These are phyloP conservation scores for Ceyx melanurus DNA, from an alignment of 2,113 vertebrate species.

Conservation along the genomic window DNA sequence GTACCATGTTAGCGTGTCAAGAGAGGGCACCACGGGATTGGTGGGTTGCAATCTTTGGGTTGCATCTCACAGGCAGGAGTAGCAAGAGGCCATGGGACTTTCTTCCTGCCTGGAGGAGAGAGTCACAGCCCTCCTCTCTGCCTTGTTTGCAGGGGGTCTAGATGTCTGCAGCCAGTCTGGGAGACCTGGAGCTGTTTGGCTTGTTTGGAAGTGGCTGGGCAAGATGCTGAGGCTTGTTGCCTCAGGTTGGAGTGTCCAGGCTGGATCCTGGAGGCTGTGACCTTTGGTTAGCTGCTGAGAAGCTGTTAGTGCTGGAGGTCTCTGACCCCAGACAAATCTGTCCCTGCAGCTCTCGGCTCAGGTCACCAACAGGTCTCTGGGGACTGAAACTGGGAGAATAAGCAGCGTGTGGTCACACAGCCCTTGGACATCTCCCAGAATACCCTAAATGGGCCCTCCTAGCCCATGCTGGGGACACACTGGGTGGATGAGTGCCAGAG, in stretches of 20 bases:
- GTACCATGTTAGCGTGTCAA: neutral
- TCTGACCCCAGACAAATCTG: neutral
- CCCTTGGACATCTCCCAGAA: neutral
- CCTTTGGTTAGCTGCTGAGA: neutral
- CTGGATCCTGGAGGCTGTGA: neutral
- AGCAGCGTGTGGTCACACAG: neutral
- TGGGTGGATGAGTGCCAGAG: neutral
- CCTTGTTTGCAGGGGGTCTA: neutral
- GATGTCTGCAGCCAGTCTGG: neutral
- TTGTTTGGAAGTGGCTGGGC: neutral
- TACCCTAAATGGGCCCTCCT: rapidly evolving
- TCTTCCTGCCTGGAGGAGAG: neutral
- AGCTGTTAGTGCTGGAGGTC: neutral
- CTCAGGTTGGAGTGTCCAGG: neutral
- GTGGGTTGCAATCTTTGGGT: no score
- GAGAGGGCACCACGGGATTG: rapidly evolving
- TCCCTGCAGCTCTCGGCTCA: neutral
- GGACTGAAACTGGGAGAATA: neutral
- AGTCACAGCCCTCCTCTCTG: neutral
- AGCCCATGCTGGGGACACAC: neutral
- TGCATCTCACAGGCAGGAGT: neutral
- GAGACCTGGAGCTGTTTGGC: neutral
- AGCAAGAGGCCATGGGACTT: neutral
- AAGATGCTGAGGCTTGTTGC: neutral
- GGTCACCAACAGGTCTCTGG: neutral